A percentile compares a stretch with the other conserved stretches of the same genome.
These are phyloP conservation scores for Neomonachus schauinslandi DNA, from an alignment of 2,113 vertebrate species.

Conservation along the genomic window DNA sequence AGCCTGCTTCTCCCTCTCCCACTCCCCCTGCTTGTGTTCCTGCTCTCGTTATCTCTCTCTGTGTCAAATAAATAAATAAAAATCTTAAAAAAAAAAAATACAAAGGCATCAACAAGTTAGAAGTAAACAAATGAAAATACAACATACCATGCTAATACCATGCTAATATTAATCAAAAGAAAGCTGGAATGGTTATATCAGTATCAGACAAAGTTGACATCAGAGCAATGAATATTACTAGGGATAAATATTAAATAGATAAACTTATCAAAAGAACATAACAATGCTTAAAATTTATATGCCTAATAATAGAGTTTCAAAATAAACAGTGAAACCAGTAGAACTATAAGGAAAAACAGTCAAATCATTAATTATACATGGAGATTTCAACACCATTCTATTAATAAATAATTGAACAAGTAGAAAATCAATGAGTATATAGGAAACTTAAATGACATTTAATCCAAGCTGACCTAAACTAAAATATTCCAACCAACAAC, in stretches of 20 bases:
- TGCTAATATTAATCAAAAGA: background rate
- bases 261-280: background rate
- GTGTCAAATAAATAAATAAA: too few relatives aligned
- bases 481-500: background rate
- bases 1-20: too few relatives aligned
- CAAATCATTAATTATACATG: background rate
- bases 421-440: background rate
- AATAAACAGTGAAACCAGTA: background rate
- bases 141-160: background rate
- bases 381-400: background rate
- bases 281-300: background rate
- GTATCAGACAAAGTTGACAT: background rate
- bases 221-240: background rate
- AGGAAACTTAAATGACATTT: background rate
- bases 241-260: background rate
- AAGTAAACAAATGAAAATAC: background rate
- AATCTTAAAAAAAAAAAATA: too few relatives aligned
- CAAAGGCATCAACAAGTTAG: background rate
- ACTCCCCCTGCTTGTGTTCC: too few relatives aligned
- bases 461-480: background rate
- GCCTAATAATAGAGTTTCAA: background rate
- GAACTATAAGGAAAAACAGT: background rate
- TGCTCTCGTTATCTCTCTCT: too few relatives aligned
- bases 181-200: background rate
- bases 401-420: background rate